Conservation (phyloP, 2,888 invertebrate genomes). For the Euproctis similis region DNA sequence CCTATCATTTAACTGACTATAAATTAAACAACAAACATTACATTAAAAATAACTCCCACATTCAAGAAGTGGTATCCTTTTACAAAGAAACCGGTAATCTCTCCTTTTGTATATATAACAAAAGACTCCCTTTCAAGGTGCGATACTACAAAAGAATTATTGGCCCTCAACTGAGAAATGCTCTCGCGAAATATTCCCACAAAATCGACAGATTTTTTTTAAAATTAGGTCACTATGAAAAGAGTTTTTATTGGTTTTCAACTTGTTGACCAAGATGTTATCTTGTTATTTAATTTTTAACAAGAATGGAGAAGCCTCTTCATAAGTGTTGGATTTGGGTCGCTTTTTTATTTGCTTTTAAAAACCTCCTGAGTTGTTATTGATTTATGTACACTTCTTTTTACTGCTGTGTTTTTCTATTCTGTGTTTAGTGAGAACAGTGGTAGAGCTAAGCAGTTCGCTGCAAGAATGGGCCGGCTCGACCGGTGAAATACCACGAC, state of each 20-base stretch:
- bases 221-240: constrained; percentile 23
- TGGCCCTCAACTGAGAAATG: constrained; percentile 28
- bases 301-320: no score
- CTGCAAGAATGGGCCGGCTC: no score
- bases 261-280: constrained; percentile 11
- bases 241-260: constrained; percentile 15
- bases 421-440: no score
- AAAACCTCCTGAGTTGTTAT: no score
- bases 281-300: constrained; percentile 17
- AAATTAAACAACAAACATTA: constrained; percentile 14
- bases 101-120: constrained; percentile 37
- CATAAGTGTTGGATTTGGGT: no score
- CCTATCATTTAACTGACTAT: constrained; percentile 2
- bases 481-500: no score
- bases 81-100: constrained; percentile 52
- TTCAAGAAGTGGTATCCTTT: constrained; percentile 38
- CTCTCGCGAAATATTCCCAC: constrained; percentile 30
- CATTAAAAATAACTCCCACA: constrained; percentile 37
- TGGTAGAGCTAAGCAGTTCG: no score
- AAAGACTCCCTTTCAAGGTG: constrained; percentile 50
- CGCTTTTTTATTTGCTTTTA: no score
- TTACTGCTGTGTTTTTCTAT: no score
- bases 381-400: no score
- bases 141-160: constrained; percentile 36
- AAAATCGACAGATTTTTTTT: constrained; percentile 20